These are phyloP conservation scores for Cyanocitta stelleri DNA, from an alignment of 2,113 vertebrate species.

Conservation along the genomic window DNA sequence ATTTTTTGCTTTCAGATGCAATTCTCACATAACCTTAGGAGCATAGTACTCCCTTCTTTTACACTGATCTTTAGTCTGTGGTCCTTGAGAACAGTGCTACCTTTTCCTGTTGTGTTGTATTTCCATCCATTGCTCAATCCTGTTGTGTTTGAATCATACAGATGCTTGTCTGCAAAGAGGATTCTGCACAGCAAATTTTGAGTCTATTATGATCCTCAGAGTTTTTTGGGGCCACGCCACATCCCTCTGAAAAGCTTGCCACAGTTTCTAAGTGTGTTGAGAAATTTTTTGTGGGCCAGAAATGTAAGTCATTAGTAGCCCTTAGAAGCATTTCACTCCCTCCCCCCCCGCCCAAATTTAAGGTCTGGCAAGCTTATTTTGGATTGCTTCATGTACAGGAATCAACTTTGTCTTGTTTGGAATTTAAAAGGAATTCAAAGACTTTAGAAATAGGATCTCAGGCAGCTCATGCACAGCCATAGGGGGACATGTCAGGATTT, in stretches of 20 bases:
- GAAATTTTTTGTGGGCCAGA: not conserved
- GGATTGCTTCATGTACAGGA: not conserved
- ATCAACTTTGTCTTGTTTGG: not conserved
- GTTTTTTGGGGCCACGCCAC: not conserved
- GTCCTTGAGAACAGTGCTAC: not conserved
- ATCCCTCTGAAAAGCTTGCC: not conserved
- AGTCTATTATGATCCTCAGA: not conserved
- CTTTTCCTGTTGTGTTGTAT: not conserved
- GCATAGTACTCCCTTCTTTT: not conserved
- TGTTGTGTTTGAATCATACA: not conserved
- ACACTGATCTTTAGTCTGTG: not conserved
- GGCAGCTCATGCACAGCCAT: not conserved
- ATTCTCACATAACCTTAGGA: not conserved
- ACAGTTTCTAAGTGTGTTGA: not conserved
- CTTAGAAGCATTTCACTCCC: not conserved
- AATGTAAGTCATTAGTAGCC: not conserved
- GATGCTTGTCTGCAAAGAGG: not conserved
- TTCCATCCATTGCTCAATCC: not conserved
- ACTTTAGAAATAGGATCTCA: not conserved
- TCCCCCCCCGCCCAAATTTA: not conserved
- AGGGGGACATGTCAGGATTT: not conserved
- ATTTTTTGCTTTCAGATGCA: not conserved
- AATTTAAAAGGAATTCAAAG: constrained; percentile 4
- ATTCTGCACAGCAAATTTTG: not conserved
- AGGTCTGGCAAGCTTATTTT: not conserved